Evolutionary conservation across 2,113 vertebrate species (phyloP).

Genomic region (Spheniscus mendiculus): DNA sequence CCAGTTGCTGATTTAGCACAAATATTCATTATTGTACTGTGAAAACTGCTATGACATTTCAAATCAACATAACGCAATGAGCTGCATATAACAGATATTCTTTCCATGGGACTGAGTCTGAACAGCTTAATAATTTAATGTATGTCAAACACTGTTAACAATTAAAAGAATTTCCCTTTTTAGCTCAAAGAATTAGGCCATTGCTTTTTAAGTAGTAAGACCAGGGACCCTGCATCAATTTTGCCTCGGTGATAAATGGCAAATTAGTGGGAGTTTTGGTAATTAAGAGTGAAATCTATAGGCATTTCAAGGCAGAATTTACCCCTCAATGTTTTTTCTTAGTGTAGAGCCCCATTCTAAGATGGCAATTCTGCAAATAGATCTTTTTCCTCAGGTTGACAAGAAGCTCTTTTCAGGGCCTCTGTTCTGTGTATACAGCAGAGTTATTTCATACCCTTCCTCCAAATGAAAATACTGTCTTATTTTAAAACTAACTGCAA

Average conservation of each 20-base stretch:
- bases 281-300: background rate
- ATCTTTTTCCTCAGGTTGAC: background rate
- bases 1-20: background rate
- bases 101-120: background rate
- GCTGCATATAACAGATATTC: background rate
- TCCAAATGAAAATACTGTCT: background rate
- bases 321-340: background rate
- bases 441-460: background rate
- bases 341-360: background rate
- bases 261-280: background rate
- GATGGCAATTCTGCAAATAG: background rate
- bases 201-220: background rate
- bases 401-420: background rate
- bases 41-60: background rate
- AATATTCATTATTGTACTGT: background rate
- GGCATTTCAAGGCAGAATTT: background rate
- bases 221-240: background rate
- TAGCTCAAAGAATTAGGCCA: background rate
- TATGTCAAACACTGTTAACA: background rate
- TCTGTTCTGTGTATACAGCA: background rate
- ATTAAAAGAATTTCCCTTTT: background rate
- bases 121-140: background rate
- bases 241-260: background rate
- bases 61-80: background rate
- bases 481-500: background rate